phyloP scores from a whole-genome alignment of 2,797 vertebrate genomes.

The Cossypha heuglini region DNA sequence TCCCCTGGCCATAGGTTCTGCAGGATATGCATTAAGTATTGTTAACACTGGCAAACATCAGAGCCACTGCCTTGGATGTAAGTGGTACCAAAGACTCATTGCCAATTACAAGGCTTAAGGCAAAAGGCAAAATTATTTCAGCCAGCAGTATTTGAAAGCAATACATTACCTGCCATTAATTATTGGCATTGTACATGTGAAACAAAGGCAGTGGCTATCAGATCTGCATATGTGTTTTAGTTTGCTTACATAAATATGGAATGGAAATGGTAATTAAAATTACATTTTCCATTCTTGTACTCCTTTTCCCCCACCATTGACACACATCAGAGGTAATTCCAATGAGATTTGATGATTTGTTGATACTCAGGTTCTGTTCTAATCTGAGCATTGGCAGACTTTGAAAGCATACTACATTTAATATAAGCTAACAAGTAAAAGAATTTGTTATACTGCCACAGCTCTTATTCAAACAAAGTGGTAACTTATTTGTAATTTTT shows the following conservation, averaged over 20 bases:
- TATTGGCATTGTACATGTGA: neutral
- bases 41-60: neutral
- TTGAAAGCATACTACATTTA: neutral
- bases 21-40: neutral
- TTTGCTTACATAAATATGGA: neutral
- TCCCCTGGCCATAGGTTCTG: neutral
- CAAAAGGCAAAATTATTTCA: neutral
- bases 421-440: neutral
- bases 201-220: neutral
- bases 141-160: neutral
- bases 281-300: neutral
- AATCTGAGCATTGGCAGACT: neutral
- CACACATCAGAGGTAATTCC: neutral
- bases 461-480: neutral
- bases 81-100: neutral
- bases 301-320: accelerated
- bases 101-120: neutral
- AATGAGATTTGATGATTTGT: neutral
- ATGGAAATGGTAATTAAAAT: neutral
- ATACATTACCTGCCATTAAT: neutral
- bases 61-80: neutral
- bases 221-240: neutral
- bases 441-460: neutral
- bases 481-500: neutral
- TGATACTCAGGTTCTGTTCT: neutral